Base-by-base conservation (phyloP, 2,888 invertebrate genomes). In the Luperina nickerlii region DNA sequence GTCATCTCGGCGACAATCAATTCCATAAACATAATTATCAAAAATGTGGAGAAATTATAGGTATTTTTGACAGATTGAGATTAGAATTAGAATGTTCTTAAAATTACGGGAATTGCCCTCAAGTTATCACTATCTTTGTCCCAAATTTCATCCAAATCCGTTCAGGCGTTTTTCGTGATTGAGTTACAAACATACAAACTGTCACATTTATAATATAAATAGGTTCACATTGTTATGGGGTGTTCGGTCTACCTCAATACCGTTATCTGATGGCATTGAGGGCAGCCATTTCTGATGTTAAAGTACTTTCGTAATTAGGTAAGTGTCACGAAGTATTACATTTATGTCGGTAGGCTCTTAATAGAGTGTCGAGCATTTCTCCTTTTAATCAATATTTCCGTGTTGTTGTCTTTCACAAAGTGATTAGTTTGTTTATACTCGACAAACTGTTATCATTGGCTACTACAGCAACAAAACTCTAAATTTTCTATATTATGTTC, bases 301-400 rank as follows among this genome's bases (percentile, higher is more conserved):
- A 68, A 68, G 38, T 71, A 54, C 38, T 32, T 70, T 62, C 60
- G 18, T 76, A 84, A 82, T 83, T 84, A 32, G 32, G 32, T n/a
- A 84, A 57, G 82, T 84, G 80, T 71, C 84, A 73, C 62, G 67
- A 48, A 32, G 71, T 70, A 79, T 51, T 27, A 67, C 74, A 76
- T 63, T 79, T 82, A 63, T 69, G 66, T 70, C 57, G 45, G 42
- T 48, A 63, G 38, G 66, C 57, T 24, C 32, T 66, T 66, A 66
- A 69, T 42, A 57, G 32, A 62, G 32, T 48, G 48, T 27, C 24
- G 32, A 38, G 6, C 11, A 66, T 51, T 68, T 32, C 15, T 51
- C 15, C 15, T 63, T 69, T n/a, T 57, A 42, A 63, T 63, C 2
- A 32, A 63, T 63, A 69, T 66, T 76, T 42, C 24, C 42, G 42